phyloP scores from a whole-genome alignment of 2,888 invertebrate genomes.

The Agrotis ipsilon region DNA sequence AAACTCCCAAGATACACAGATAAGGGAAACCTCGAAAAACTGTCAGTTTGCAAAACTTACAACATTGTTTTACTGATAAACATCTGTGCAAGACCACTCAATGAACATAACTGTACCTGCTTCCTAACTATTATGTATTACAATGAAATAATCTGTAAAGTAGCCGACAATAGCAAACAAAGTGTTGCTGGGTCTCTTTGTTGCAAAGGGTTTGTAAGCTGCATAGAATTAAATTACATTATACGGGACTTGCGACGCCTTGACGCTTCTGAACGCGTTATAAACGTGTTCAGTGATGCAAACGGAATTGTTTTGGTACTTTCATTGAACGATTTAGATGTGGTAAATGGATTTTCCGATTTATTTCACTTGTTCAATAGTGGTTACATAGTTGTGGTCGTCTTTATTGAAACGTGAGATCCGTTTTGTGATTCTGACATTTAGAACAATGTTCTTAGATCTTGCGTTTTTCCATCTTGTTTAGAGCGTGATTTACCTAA shows the following conservation, averaged over 20 bases:
- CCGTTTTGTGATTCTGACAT: constrained; percentile 38
- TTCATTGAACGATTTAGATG: constrained; percentile 61
- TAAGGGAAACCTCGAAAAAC: constrained; percentile 67
- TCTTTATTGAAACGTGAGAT: constrained; percentile 37
- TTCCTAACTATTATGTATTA: constrained; percentile 77
- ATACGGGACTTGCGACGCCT: constrained; percentile 77
- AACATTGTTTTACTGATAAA: constrained; percentile 88
- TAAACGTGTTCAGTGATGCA: constrained; percentile 84
- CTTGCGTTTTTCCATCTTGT: constrained; percentile 3
- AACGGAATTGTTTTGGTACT: constrained; percentile 70
- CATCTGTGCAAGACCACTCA: constrained; percentile 84
- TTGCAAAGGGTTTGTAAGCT: constrained; percentile 71
- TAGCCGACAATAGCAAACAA: constrained; percentile 89
- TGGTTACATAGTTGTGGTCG: constrained; percentile 12
- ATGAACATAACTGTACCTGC: constrained; percentile 89
- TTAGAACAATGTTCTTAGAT: constrained; percentile 13
- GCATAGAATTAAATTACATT: constrained; percentile 84
- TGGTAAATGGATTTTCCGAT: constrained; percentile 62
- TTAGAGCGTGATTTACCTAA: neutral
- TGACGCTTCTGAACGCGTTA: constrained; percentile 80
- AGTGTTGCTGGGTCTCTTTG: constrained; percentile 77
- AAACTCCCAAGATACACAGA: constrained; percentile 67
- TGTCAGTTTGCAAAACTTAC: constrained; percentile 83
- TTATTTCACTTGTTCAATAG: constrained; percentile 58
- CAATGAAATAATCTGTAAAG: constrained; percentile 89